A percentile compares a stretch with the other conserved stretches of the same genome.
Evolutionary conservation across 2,113 vertebrate genomes (phyloP).

Genomic region (Nyctibius bracteatus): DNA sequence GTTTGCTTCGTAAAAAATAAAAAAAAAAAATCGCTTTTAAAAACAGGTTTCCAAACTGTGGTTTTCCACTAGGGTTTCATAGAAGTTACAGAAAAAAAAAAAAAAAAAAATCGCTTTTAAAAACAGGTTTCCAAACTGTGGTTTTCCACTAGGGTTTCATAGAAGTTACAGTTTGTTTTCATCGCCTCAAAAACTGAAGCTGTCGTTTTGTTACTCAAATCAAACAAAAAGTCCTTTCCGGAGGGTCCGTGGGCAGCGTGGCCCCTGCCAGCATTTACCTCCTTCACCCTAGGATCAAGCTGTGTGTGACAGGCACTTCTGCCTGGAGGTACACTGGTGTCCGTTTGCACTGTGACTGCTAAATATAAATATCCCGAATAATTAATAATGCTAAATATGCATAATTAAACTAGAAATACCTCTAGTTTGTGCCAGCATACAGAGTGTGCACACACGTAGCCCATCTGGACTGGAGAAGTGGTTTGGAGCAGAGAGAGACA

Average conservation of each 20-base stretch:
- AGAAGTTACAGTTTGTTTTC: not conserved
- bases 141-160: not conserved
- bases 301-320: not conserved
- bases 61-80: not conserved
- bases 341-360: not conserved
- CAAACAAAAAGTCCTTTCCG: not conserved
- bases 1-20: not conserved
- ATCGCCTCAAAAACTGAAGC: not conserved
- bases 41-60: not conserved
- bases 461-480: not conserved
- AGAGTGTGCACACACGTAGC: rapidly evolving
- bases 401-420: not conserved
- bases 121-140: not conserved
- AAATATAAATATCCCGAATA: not conserved
- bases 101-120: not conserved
- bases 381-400: not conserved
- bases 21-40: not conserved
- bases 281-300: not conserved
- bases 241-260: not conserved
- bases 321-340: not conserved
- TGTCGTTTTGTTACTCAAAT: not conserved
- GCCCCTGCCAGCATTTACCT: not conserved
- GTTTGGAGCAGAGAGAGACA: not conserved
- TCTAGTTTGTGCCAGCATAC: not conserved
- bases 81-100: not conserved